Evolutionary conservation across 1,140 invertebrate species (phyloP).

Genomic region (Penaeus japonicus): DNA sequence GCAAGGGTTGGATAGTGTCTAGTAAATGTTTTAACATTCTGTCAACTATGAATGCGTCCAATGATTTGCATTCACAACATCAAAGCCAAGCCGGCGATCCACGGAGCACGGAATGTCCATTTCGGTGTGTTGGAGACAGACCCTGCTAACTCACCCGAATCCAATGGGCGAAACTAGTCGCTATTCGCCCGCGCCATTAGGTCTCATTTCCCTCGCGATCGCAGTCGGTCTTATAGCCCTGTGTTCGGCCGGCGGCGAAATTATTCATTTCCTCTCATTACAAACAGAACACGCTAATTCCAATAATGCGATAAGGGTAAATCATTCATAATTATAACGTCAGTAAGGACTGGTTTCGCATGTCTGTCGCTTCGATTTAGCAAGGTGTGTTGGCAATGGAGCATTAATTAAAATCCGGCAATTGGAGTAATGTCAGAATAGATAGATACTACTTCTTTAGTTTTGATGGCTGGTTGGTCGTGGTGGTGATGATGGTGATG

Average conservation of each 20-base stretch:
- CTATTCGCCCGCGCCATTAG: neutral
- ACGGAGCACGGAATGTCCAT: constrained; percentile 47
- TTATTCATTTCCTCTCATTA: constrained; percentile 54
- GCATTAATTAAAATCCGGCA: constrained; percentile 48
- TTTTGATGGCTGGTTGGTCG: neutral
- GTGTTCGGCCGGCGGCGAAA: constrained; percentile 40
- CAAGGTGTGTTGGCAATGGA: neutral
- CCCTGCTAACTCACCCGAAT: neutral
- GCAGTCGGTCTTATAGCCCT: neutral
- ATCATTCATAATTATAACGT: neutral
- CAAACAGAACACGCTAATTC: constrained; percentile 4
- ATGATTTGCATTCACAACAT: constrained; percentile 49
- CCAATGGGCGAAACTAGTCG: neutral
- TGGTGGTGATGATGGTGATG: too few relatives aligned
- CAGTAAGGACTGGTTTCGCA: neutral
- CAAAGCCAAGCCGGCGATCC: constrained; percentile 33
- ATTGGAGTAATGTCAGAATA: constrained; percentile 42
- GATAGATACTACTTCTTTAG: constrained; percentile 41
- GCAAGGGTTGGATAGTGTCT: constrained; percentile 1
- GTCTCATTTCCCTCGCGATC: neutral
- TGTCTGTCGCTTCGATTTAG: neutral
- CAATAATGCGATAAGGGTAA: neutral
- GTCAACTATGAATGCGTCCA: constrained; percentile 55
- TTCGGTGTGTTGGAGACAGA: constrained; percentile 14
- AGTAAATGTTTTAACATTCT: constrained; percentile 54